Evolutionary conservation across 1,140 invertebrate species (phyloP), one percentile per base, ranked within the genome.

Genomic region (Nylanderia fulva): DNA sequence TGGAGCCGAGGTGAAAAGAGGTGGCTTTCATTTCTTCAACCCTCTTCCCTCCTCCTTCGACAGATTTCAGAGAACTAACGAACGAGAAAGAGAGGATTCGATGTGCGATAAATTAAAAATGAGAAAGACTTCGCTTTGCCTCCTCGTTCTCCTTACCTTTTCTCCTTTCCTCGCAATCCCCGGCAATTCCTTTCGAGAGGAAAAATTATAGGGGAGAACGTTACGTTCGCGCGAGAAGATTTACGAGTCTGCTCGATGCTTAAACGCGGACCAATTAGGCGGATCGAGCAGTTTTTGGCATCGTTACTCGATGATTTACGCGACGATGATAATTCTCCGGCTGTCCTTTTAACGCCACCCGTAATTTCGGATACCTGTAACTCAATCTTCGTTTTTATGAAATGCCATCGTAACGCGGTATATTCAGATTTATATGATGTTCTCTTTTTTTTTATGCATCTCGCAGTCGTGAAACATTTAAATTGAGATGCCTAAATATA

Each of bases 1-100:
- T 85, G 74, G 45, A 82, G 68, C 79, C 75, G 66, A 87, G 82
- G 61, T 33, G 29, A 33, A 66, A 27, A 77, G 64, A 83, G 45
- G 45, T 39, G 24, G 45, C 1, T 66, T 64, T 58, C n/a, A 33
- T 33, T 33, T 33, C 29, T n/a, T n/a, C n/a, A n/a, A n/a, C n/a
- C n/a, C n/a, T n/a, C n/a, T n/a, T n/a, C n/a, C n/a, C n/a, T n/a
- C n/a, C n/a, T n/a, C n/a, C 7, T 33, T 24, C n/a, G 45, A 39
- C 45, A 79, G 24, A 69, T 69, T 52, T 56, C 63, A 27, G 48
- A 27, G 48, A 27, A 48, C 2, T 33, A n/a, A n/a, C 61, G 27
- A 29, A n/a, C 8, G 39, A 11, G 66, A 56, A n/a, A n/a, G 36
- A n/a, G 45, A 33, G 60, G n/a, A n/a, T 48, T 48, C 45, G 45